phyloP scores from a whole-genome alignment of 1,140 invertebrate genomes.

The Lasaia peninsularis region DNA sequence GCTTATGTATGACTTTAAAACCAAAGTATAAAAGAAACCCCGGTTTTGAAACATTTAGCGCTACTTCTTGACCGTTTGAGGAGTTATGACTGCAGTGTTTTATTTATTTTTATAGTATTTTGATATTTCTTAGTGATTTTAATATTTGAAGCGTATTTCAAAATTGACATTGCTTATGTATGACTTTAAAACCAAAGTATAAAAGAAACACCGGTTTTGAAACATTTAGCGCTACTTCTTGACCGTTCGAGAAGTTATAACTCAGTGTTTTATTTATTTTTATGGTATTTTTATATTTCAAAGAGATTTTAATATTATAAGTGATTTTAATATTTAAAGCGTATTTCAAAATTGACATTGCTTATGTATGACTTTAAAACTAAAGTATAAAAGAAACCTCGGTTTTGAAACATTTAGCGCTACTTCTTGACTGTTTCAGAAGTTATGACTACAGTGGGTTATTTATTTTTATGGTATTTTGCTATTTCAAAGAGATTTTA shows the following conservation, averaged over 20 bases:
- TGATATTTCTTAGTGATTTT: background rate
- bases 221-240: background rate
- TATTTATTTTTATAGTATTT: background rate
- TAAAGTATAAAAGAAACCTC: slow-evolving; percentile 11
- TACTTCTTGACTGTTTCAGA: slow-evolving; percentile 1
- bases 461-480: background rate
- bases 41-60: background rate
- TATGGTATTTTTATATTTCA: too few species aligned
- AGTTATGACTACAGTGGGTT: background rate
- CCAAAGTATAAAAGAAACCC: slow-evolving; percentile 10
- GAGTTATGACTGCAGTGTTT: background rate
- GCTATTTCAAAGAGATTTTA: too few species aligned
- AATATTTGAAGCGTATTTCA: background rate
- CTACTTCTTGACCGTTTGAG: slow-evolving; percentile 2
- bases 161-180: slow-evolving; percentile 19
- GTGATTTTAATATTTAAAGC: too few species aligned
- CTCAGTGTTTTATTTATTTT: too few species aligned
- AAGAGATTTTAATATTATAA: too few species aligned
- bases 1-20: slow-evolving; percentile 21
- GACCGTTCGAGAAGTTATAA: background rate
- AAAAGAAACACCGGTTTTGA: background rate
- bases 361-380: slow-evolving; percentile 20
- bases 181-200: slow-evolving; percentile 11
- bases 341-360: slow-evolving; percentile 18
- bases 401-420: background rate